These are phyloP conservation scores for Drosophila mercatorum DNA, from an alignment of 2,888 invertebrate species.

Conservation along the genomic window DNA sequence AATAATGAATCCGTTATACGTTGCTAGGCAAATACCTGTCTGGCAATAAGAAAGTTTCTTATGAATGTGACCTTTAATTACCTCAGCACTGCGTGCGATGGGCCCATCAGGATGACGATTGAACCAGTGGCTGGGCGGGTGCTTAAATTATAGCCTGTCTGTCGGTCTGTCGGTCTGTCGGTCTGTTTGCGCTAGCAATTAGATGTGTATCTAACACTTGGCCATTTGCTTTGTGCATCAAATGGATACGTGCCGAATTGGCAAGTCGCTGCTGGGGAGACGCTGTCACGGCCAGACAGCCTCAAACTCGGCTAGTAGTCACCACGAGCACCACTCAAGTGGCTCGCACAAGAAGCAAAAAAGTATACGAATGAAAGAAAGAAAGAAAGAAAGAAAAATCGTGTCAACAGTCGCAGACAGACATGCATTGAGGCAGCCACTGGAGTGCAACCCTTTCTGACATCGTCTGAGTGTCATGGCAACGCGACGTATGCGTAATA, in stretches of 20 bases:
- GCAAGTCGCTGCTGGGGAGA: conserved; percentile 51
- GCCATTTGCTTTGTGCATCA: conserved; percentile 64
- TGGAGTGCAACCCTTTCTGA: conserved; percentile 61
- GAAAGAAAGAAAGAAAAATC: conserved; percentile 52
- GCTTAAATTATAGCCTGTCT: conserved; percentile 30
- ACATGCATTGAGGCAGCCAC: background rate
- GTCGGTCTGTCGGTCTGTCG: background rate
- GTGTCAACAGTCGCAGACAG: conserved; percentile 53
- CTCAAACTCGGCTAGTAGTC: conserved; percentile 37
- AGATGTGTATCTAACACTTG: conserved; percentile 77
- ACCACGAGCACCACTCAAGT: conserved; percentile 31
- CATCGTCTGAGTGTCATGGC: conserved; percentile 31
- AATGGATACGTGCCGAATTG: conserved; percentile 73
- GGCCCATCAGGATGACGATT: conserved; percentile 17
- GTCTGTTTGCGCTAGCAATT: conserved; percentile 59
- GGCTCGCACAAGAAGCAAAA: conserved; percentile 12
- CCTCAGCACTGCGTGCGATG: conserved; percentile 19
- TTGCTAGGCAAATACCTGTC: conserved; percentile 1
- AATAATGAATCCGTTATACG: background rate
- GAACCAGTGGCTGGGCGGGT: background rate
- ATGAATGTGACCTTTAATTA: conserved; percentile 28
- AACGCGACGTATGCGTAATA: conserved; percentile 73
- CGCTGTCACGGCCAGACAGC: conserved; percentile 68
- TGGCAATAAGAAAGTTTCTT: conserved; percentile 4
- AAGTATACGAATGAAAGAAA: background rate